phyloP scores from a whole-genome alignment of 2,113 vertebrate genomes.

The Ailurus styani region DNA sequence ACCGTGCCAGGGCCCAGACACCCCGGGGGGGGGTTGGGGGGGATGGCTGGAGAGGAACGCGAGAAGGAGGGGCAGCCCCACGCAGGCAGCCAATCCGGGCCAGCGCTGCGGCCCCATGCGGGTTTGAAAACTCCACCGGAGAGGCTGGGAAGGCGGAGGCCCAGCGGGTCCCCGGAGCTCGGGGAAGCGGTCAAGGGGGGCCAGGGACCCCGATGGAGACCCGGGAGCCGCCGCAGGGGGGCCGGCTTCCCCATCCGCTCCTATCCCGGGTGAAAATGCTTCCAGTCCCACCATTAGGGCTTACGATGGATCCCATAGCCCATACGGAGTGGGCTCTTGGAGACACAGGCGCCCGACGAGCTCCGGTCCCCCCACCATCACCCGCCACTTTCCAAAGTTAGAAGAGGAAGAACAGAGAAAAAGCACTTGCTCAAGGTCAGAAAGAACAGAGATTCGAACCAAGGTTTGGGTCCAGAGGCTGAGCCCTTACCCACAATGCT shows the following conservation, averaged over 20 bases:
- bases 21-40: background rate
- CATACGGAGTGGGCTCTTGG: background rate
- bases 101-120: background rate
- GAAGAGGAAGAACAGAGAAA: background rate
- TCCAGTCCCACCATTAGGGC: background rate
- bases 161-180: background rate
- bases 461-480: background rate
- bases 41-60: background rate
- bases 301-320: background rate
- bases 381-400: background rate
- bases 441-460: background rate
- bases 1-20: background rate
- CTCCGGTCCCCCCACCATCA: background rate
- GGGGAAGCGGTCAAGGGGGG: background rate
- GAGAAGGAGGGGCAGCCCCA: constrained; percentile 56
- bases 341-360: background rate
- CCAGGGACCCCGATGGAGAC: background rate
- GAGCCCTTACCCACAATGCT: background rate
- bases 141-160: constrained; percentile 7
- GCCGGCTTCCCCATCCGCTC: background rate
- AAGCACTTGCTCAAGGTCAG: background rate
- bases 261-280: background rate
- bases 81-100: constrained; percentile 40
- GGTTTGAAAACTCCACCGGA: constrained; percentile 80
- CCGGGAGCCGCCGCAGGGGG: background rate